phyloP scores from a whole-genome alignment of 2,113 vertebrate species.

The Oreochromis niloticus region DNA sequence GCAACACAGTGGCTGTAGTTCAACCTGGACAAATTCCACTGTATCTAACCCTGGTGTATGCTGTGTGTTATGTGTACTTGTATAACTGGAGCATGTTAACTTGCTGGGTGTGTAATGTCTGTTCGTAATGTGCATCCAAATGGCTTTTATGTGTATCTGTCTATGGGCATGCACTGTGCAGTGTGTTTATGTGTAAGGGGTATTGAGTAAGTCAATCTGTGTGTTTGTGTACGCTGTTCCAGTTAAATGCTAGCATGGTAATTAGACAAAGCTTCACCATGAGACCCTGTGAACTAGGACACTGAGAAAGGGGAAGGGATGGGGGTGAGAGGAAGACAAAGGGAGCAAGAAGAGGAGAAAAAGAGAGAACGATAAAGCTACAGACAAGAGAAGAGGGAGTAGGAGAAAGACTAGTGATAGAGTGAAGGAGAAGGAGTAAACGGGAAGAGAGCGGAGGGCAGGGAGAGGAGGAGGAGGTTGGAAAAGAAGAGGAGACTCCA shows the following conservation, averaged over 20 bases:
- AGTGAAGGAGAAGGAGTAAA: background rate
- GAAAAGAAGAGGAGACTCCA: background rate
- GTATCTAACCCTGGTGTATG: conserved; percentile 29
- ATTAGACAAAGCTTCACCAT: conserved; percentile 70
- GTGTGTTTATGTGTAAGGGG: conserved; percentile 21
- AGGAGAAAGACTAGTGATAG: background rate
- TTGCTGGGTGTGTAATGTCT: conserved; percentile 41
- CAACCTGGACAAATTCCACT: conserved; percentile 52
- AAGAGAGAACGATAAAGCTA: background rate
- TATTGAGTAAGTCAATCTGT: conserved; percentile 43
- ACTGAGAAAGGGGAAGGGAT: background rate
- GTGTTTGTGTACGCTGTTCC: conserved; percentile 61
- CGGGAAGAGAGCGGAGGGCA: too few species aligned
- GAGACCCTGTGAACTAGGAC: conserved; percentile 68
- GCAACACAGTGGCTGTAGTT: conserved; percentile 36
- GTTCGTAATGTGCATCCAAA: conserved; percentile 21
- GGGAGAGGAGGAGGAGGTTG: background rate
- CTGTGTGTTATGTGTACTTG: conserved; percentile 50
- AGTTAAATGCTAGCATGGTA: conserved; percentile 65
- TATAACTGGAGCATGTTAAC: conserved; percentile 67
- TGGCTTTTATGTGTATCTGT: conserved; percentile 1
- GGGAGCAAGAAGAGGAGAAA: background rate
- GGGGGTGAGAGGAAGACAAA: conserved; percentile 12
- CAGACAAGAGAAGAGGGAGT: background rate
- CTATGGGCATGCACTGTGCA: background rate